Conservation (phyloP, 2,888 invertebrate species). For the Drosophila vallismaia region DNA sequence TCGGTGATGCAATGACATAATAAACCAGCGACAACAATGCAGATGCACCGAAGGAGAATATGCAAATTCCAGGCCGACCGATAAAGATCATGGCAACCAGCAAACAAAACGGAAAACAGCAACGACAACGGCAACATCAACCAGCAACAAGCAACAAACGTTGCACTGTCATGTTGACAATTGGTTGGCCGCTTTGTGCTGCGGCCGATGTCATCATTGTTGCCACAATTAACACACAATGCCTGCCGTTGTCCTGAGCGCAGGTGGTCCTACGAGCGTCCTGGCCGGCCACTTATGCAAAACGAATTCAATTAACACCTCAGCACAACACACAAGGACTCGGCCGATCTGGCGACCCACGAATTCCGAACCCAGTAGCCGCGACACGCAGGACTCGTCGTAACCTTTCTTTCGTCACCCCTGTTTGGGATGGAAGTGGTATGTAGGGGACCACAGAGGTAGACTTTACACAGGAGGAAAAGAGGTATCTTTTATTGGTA, state of each 20-base stretch:
- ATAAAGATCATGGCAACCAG: constrained; percentile 69
- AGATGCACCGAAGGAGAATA: constrained; percentile 59
- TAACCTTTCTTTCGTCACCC: constrained; percentile 56
- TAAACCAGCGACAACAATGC: constrained; percentile 61
- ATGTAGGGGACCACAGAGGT: constrained; percentile 11
- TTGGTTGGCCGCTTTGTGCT: constrained; percentile 74
- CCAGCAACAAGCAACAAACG: constrained; percentile 30
- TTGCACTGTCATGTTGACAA: constrained; percentile 82
- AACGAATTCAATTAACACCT: constrained; percentile 84
- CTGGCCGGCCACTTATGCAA: constrained; percentile 80
- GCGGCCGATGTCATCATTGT: constrained; percentile 57
- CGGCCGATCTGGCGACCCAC: constrained; percentile 44
- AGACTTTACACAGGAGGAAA: constrained; percentile 6
- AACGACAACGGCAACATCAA: constrained; percentile 48
- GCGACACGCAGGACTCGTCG: constrained; percentile 56
- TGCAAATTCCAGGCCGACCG: constrained; percentile 68
- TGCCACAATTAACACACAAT: constrained; percentile 78
- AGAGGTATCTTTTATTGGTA: background rate
- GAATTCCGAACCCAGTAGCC: constrained; percentile 39
- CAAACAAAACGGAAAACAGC: constrained; percentile 49
- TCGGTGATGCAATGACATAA: constrained; percentile 76
- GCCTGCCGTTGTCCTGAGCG: constrained; percentile 36
- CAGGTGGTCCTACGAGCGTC: constrained; percentile 67
- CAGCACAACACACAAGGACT: constrained; percentile 57
- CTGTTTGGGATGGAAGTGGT: constrained; percentile 42